Evolutionary conservation across 2,113 vertebrate species (phyloP).

Genomic region (Actenoides hombroni): DNA sequence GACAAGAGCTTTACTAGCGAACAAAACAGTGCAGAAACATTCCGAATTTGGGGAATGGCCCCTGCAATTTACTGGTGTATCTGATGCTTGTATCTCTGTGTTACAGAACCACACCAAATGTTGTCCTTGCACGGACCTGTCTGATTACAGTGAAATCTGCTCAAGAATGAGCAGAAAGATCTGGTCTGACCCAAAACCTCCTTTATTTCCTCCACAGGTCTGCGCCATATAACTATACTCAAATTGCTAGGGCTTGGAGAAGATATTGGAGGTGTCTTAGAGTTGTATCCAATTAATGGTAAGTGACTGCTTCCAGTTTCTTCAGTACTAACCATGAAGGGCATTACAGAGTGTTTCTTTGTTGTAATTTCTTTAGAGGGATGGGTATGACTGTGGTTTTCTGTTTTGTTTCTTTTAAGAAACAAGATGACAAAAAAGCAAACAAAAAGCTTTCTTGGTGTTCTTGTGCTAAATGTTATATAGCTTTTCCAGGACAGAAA

Average conservation of each 20-base stretch:
- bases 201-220: slow-evolving; percentile 75
- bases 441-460: neutral
- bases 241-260: slow-evolving; percentile 87
- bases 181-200: neutral
- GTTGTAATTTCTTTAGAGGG: neutral
- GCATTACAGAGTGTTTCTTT: neutral
- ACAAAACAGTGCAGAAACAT: neutral
- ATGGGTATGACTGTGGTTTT: neutral
- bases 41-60: neutral
- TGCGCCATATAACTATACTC: slow-evolving; percentile 92
- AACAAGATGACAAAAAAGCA: neutral
- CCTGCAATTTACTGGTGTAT: neutral
- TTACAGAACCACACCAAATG: neutral
- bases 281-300: slow-evolving; percentile 97
- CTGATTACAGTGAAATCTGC: neutral
- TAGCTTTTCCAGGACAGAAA: neutral
- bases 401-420: neutral
- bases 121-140: neutral
- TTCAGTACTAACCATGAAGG: neutral
- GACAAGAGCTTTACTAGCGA: neutral
- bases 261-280: slow-evolving; percentile 87
- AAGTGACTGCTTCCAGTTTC: slow-evolving; percentile 51
- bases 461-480: neutral
- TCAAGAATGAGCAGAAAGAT: neutral
- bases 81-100: neutral